Evolutionary conservation across 2,888 invertebrate species (phyloP), one percentile per base, ranked within the genome.

Genomic region (Myathropa florea): DNA sequence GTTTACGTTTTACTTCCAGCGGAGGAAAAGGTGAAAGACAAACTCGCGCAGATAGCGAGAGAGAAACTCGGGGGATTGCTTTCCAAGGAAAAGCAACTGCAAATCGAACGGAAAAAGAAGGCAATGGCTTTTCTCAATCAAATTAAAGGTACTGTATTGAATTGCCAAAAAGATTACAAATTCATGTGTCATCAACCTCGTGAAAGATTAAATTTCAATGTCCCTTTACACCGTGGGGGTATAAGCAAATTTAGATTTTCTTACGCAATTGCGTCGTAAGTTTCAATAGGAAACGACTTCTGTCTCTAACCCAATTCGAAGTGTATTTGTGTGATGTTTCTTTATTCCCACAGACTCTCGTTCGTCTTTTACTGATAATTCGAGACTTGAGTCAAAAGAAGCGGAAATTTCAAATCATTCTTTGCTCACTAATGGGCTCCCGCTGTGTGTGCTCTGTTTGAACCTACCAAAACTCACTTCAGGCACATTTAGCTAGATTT

Each of bases 101-200:
- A 96, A 90, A 90, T 95, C 88, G 97, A 97, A 91, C 93, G 98
- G 0, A 96, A 97, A 89, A 95, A 95, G 28, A 96, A 96, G 89
- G 97, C 97, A 0, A 96, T 97, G 10, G 96, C 96, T 90, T 97
- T 98, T 92, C 94, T 97, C 10, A 93, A 92, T 89, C 92, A 93
- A 89, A 93, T 93, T n/a, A 93, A 93, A 90, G 91, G 93, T 92
- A 89, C 73, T 28, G 28, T n/a, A n/a, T n/a, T n/a, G n/a, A n/a
- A n/a, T n/a, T n/a, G n/a, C n/a, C n/a, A 7, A 0, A 28, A 7
- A 10, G 30, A 30, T 30, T 9, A 30, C 9, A 30, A 30, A 10
- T 9, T 30, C 10, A 2, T 30, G 10, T 10, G 10, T 12, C 33
- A 33, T 33, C 33, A 33, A 33, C 30, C 9, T 33, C 10, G 30